Conservation (phyloP, 1,140 invertebrate species). For the Leguminivora glycinivorella region DNA sequence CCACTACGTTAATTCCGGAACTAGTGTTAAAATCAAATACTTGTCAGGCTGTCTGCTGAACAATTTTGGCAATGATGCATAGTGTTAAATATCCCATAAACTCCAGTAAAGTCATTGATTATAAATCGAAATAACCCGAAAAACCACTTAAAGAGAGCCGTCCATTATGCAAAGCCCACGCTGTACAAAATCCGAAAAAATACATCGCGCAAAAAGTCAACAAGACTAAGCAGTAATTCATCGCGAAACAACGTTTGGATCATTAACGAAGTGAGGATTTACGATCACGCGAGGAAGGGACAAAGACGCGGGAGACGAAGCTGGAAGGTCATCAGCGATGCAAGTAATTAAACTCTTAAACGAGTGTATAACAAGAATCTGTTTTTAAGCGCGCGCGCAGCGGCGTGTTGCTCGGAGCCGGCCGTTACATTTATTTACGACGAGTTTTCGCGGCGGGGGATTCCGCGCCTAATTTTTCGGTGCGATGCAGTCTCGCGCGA, state of each 20-base stretch:
- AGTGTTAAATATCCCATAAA: background rate
- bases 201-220: conserved; percentile 59
- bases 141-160: conserved; percentile 59
- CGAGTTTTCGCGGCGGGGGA: conserved; percentile 71
- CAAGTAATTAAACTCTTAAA: conserved; percentile 75
- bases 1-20: background rate
- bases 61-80: background rate
- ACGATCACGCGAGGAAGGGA: conserved; percentile 59
- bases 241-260: conserved; percentile 58
- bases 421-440: conserved; percentile 71
- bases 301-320: conserved; percentile 38
- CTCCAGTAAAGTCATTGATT: conserved; percentile 8
- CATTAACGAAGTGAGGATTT: conserved; percentile 68
- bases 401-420: conserved; percentile 44
- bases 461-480: conserved; percentile 72
- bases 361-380: conserved; percentile 71
- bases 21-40: background rate
- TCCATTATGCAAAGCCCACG: conserved; percentile 56
- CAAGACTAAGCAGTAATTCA: conserved; percentile 62
- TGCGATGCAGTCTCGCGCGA: conserved; percentile 70
- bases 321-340: conserved; percentile 53
- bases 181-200: conserved; percentile 57
- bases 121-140: conserved; percentile 59
- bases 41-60: background rate
- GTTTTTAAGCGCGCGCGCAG: conserved; percentile 54